Evolutionary conservation across 2,113 vertebrate species (phyloP).

Genomic region (Alexandromys fortis): DNA sequence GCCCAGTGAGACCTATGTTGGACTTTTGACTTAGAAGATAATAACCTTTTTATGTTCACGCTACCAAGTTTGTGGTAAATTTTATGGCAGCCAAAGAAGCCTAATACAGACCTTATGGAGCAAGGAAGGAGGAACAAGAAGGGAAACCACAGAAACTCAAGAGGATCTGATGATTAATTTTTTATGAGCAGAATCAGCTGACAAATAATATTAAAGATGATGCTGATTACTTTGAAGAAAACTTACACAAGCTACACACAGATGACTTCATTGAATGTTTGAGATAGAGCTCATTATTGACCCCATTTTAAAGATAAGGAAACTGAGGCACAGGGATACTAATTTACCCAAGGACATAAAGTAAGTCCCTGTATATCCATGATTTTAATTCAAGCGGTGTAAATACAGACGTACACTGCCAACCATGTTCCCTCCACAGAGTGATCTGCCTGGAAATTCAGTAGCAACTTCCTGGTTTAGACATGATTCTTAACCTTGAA

Average conservation of each 20-base stretch:
- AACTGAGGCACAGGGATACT: background rate
- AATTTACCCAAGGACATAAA: background rate
- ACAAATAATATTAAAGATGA: background rate
- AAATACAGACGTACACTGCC: background rate
- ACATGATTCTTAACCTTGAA: background rate
- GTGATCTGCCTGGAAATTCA: background rate
- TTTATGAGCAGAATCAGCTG: background rate
- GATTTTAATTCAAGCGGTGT: background rate
- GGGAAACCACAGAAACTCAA: background rate
- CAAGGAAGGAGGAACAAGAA: background rate
- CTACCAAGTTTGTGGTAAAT: background rate
- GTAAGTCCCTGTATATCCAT: background rate
- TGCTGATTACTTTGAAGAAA: background rate
- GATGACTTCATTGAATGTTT: background rate
- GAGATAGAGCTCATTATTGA: background rate
- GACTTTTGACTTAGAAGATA: background rate
- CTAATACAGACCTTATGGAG: background rate
- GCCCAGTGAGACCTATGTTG: background rate
- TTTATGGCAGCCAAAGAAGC: background rate
- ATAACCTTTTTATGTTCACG: constrained; percentile 5
- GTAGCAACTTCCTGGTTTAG: background rate
- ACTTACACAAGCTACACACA: background rate
- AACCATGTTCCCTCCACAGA: background rate
- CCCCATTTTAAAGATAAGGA: background rate
- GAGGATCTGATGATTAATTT: background rate